A percentile compares a stretch with the other conserved stretches of the same genome.
These are phyloP conservation scores for Hypercompe scribonia DNA, from an alignment of 2,888 invertebrate genomes.

Conservation along the genomic window DNA sequence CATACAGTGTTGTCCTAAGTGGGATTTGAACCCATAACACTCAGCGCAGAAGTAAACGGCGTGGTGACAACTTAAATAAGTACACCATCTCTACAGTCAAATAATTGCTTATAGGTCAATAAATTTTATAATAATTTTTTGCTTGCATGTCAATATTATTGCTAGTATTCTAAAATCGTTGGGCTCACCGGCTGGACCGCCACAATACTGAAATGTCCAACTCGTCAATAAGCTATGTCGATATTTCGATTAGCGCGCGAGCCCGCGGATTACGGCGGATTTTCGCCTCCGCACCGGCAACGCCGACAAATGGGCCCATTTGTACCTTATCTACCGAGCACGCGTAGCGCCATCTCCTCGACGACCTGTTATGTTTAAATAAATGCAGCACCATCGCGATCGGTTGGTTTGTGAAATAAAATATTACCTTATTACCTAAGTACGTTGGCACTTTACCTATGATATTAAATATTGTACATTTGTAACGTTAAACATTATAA, in stretches of 20 bases:
- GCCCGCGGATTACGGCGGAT: constrained; percentile 82
- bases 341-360: constrained; percentile 43
- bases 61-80: too few relatives aligned
- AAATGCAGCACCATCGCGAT: constrained; percentile 17
- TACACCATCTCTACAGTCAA: too few relatives aligned
- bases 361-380: constrained; percentile 3
- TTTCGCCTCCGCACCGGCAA: constrained; percentile 76
- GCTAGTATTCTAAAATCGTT: constrained; percentile 24
- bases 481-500: constrained; percentile 25
- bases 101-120: too few relatives aligned
- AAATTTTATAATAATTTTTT: too few relatives aligned
- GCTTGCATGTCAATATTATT: too few relatives aligned
- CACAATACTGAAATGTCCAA: constrained; percentile 35
- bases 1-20: too few relatives aligned
- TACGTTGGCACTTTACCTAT: not conserved
- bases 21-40: too few relatives aligned
- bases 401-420: constrained; percentile 19
- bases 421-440: constrained; percentile 24
- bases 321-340: constrained; percentile 74
- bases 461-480: not conserved
- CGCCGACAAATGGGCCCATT: constrained; percentile 82
- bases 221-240: constrained; percentile 77
- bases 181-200: constrained; percentile 34
- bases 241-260: constrained; percentile 84
- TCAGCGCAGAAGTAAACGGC: too few relatives aligned